These are phyloP conservation scores for Pardosa pseudoannulata DNA, from an alignment of 2,888 invertebrate species.

Conservation along the genomic window DNA sequence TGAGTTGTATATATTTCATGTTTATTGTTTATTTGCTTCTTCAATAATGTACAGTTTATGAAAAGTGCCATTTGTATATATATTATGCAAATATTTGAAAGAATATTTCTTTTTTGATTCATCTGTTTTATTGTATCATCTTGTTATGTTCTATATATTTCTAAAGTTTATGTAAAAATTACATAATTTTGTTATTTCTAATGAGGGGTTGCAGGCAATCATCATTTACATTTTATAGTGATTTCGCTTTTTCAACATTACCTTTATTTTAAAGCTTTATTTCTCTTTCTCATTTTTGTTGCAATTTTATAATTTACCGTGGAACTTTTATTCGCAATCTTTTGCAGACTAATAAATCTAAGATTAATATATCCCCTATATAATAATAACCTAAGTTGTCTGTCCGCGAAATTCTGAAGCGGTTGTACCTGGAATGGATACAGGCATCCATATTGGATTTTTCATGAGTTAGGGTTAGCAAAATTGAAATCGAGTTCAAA, in stretches of 20 bases:
- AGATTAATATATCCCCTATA: too few relatives aligned
- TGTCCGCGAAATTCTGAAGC: too few relatives aligned
- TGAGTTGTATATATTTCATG: slow-evolving; percentile 2
- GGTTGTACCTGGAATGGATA: too few relatives aligned
- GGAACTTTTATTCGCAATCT: too few relatives aligned
- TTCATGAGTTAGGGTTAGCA: too few relatives aligned
- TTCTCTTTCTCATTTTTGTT: too few relatives aligned
- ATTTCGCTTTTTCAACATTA: neutral
- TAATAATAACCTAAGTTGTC: too few relatives aligned
- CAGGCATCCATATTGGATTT: too few relatives aligned
- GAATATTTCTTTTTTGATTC: slow-evolving; percentile 8
- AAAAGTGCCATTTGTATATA: slow-evolving; percentile 16
- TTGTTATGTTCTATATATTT: slow-evolving; percentile 5
- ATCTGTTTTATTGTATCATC: neutral
- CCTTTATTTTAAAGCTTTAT: too few relatives aligned
- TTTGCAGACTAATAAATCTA: too few relatives aligned
- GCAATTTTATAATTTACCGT: too few relatives aligned
- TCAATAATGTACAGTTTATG: neutral
- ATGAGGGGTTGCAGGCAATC: slow-evolving; percentile 7
- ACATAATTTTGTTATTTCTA: neutral
- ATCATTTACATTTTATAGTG: neutral
- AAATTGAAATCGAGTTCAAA: too few relatives aligned
- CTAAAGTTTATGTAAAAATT: slow-evolving; percentile 10
- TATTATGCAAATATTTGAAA: slow-evolving; percentile 4
- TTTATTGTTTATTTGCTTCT: neutral